Conservation (phyloP, 2,888 invertebrate genomes). For the Euphydryas editha region DNA sequence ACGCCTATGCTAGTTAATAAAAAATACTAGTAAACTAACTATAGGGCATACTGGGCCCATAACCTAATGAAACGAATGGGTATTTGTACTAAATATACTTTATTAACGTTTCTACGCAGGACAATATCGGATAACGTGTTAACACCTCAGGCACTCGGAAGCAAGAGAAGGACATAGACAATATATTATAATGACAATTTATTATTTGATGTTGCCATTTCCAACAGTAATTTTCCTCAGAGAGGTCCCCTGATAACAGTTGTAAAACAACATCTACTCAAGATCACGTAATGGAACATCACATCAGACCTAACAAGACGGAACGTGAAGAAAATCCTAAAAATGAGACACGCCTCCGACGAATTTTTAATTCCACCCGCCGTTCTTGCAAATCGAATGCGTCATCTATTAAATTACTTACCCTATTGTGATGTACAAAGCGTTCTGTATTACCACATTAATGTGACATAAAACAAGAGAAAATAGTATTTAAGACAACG, state of each 20-base stretch:
- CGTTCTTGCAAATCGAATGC: slow-evolving; percentile 77
- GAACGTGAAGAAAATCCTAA: slow-evolving; percentile 32
- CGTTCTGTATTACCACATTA: slow-evolving; percentile 36
- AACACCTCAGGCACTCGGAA: too few relatives aligned
- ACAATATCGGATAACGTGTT: too few relatives aligned
- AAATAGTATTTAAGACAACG: slow-evolving; percentile 29
- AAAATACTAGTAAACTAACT: too few relatives aligned
- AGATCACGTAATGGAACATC: slow-evolving; percentile 16
- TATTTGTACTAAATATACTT: too few relatives aligned
- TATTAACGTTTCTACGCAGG: too few relatives aligned
- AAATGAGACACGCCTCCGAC: slow-evolving; percentile 39
- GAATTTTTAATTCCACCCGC: slow-evolving; percentile 56
- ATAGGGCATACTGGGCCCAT: too few relatives aligned
- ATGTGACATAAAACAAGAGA: slow-evolving; percentile 11
- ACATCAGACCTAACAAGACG: slow-evolving; percentile 28
- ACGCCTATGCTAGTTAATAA: too few relatives aligned
- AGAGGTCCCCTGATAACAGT: neutral
- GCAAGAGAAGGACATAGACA: too few relatives aligned
- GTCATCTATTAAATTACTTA: slow-evolving; percentile 82
- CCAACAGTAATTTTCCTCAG: neutral
- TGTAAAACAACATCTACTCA: neutral
- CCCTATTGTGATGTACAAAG: slow-evolving; percentile 66
- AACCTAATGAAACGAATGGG: too few relatives aligned
- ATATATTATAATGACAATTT: too few relatives aligned
- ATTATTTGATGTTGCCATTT: too few relatives aligned